These are phyloP conservation scores for Frankliniella intonsa DNA, from an alignment of 2,888 invertebrate genomes.

Conservation along the genomic window DNA sequence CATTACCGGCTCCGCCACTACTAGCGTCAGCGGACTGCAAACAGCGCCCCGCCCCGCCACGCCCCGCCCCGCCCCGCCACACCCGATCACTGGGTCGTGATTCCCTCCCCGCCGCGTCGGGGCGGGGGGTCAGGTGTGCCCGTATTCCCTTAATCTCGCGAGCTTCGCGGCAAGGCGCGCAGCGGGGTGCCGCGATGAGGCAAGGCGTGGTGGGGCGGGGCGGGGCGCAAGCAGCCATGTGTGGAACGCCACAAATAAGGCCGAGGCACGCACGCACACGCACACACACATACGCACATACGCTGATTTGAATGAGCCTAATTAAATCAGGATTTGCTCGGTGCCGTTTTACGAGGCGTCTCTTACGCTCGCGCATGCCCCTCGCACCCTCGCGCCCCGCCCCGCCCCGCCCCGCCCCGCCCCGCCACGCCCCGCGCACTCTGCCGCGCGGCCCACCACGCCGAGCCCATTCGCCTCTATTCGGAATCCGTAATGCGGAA, in stretches of 20 bases:
- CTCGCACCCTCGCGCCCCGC: not conserved
- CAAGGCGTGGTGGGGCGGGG: not conserved
- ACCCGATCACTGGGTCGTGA: too few relatives aligned
- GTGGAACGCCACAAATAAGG: not conserved
- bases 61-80: too few relatives aligned
- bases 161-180: too few relatives aligned
- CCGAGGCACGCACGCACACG: not conserved
- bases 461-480: not conserved
- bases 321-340: slow-evolving; percentile 18
- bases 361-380: too few relatives aligned
- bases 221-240: not conserved
- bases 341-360: not conserved
- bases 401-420: not conserved
- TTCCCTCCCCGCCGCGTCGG: too few relatives aligned
- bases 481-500: slow-evolving; percentile 20
- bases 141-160: too few relatives aligned
- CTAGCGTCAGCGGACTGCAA: too few relatives aligned
- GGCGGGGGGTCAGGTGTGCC: too few relatives aligned
- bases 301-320: slow-evolving; percentile 22
- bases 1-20: too few relatives aligned
- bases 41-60: too few relatives aligned
- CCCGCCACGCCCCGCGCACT: not conserved
- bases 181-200: too few relatives aligned
- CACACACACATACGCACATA: not conserved
- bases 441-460: not conserved